Evolutionary conservation across 2,888 invertebrate genomes (phyloP).

Genomic region (Aspidiotus rigidus): DNA sequence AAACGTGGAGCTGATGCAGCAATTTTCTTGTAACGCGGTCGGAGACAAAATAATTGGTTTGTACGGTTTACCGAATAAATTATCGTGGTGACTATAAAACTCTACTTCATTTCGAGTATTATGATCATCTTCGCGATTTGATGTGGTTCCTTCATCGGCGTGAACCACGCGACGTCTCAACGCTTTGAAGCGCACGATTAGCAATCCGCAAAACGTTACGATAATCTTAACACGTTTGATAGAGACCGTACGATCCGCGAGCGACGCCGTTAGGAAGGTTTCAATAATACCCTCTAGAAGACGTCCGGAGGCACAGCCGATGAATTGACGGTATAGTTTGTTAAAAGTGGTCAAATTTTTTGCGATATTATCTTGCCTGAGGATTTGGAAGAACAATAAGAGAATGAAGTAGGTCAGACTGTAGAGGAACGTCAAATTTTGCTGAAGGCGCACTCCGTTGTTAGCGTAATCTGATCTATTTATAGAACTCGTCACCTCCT

Average conservation of each 20-base stretch:
- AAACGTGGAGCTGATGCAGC: conserved; percentile 52
- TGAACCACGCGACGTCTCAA: conserved; percentile 52
- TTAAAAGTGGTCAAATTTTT: conserved; percentile 19
- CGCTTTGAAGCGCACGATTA: conserved; percentile 51
- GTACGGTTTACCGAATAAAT: conserved; percentile 48
- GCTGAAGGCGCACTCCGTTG: neutral
- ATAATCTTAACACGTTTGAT: conserved; percentile 34
- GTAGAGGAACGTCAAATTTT: conserved; percentile 22
- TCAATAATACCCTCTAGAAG: conserved; percentile 19
- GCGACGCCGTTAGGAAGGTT: conserved; percentile 10
- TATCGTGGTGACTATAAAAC: conserved; percentile 53
- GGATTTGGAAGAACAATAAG: conserved; percentile 26
- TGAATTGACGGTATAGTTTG: conserved; percentile 25
- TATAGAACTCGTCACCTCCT: conserved; percentile 33
- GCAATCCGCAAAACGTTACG: conserved; percentile 43
- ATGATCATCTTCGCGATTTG: conserved; percentile 37
- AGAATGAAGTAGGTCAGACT: conserved; percentile 17
- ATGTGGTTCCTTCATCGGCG: conserved; percentile 47
- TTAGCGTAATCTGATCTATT: conserved; percentile 5
- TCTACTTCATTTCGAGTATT: neutral
- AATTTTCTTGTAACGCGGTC: conserved; percentile 44
- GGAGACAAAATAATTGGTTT: conserved; percentile 43
- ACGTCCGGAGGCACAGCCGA: conserved; percentile 19
- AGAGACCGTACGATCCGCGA: conserved; percentile 14
- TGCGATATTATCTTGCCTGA: conserved; percentile 21